Evolutionary conservation across 2,888 invertebrate genomes (phyloP), one percentile per base, ranked within the genome.

Genomic region (Marronus borbonicus): DNA sequence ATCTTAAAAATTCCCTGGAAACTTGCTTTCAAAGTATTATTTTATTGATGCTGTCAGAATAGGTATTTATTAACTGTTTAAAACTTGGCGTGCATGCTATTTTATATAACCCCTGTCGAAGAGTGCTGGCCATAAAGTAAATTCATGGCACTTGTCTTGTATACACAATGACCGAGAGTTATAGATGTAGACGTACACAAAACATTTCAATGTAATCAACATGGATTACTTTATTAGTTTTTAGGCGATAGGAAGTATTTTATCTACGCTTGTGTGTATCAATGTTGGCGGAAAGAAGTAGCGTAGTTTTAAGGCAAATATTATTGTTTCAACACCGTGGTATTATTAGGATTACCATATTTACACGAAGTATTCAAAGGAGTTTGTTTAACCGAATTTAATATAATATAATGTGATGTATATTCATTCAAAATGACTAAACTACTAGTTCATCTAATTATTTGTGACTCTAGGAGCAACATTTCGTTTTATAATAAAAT

Each of bases 61-160:
- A 74, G 62, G 60, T 74, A 74, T 74, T 74, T 74, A 74, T 74
- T 74, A 74, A 74, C 72, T 74, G 72, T 74, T 74, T 74, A 74
- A 60, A 74, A 74, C 72, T 74, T 60, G 72, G 49, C 72, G 60
- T 58, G 55, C 24, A 74, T 72, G 72, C 17, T 58, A 72, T 60
- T 60, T 72, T 39, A 72, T 72, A 39, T 74, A 74, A 74, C 60
- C 60, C 49, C 62, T 44, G 72, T 39, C 44, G 58, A 74, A 74
- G 72, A 60, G 72, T 49, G 60, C 24, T 44, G 72, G 72, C 7
- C 72, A 74, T 74, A 74, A 74, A 74, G 58, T 72, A 58, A 72
- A 74, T 44, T 74, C 60, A 74, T 60, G 44, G 72, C 72, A 70
- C 72, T 74, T 74, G 58, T 60, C 72, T 74, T 60, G 60, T 74